A percentile compares a stretch with the other conserved stretches of the same genome.
Conservation (phyloP, 2,113 vertebrate genomes). For the Nesoenas mayeri region DNA sequence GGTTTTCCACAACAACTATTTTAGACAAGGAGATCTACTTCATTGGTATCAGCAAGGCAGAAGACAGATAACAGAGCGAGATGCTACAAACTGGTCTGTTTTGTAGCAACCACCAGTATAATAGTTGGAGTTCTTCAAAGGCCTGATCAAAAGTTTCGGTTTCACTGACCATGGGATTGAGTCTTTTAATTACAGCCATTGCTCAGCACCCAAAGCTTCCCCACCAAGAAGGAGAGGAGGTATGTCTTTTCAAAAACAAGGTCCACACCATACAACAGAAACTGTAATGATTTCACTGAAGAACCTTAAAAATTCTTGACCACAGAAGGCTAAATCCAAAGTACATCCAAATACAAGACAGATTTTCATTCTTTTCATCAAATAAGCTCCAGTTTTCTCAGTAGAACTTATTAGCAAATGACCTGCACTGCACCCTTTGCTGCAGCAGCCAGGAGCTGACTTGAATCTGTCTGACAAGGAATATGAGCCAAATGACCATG, state of each 20-base stretch:
- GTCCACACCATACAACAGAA: background rate
- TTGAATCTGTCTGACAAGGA: background rate
- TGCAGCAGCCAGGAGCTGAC: background rate
- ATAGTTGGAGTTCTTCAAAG: background rate
- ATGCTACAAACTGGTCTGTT: background rate
- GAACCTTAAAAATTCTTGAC: background rate
- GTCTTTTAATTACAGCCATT: background rate
- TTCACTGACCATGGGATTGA: background rate
- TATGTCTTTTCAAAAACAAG: background rate
- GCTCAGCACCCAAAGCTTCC: background rate
- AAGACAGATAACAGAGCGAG: background rate
- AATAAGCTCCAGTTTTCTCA: background rate
- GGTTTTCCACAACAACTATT: background rate
- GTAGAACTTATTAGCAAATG: background rate
- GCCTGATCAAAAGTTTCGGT: background rate
- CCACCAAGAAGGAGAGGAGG: background rate
- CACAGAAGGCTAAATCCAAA: background rate
- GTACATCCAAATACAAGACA: background rate
- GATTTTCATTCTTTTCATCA: background rate
- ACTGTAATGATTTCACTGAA: background rate
- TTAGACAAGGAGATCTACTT: background rate
- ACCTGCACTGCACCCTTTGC: background rate
- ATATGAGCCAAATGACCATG: background rate
- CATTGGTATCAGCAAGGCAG: background rate
- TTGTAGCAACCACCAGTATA: background rate